phyloP scores from a whole-genome alignment of 2,888 invertebrate species.

The Amphipyra tragopoginis region DNA sequence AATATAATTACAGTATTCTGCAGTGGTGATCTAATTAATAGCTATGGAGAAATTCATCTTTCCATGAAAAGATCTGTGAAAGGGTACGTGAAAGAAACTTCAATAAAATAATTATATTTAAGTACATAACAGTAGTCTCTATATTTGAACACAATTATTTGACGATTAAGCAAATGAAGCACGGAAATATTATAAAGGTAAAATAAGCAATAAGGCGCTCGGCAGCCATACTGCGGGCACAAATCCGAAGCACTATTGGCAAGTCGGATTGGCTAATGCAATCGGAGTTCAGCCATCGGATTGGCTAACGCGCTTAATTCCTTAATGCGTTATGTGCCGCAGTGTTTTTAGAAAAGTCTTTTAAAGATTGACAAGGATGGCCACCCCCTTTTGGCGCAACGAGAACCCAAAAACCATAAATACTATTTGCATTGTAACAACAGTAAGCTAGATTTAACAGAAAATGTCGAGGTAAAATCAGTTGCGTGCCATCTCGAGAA shows the following conservation, averaged over 20 bases:
- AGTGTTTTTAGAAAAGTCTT: slow-evolving; percentile 14
- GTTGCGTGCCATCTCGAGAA: slow-evolving; percentile 22
- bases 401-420: neutral
- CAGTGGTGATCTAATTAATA: too few relatives aligned
- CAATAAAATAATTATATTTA: too few relatives aligned
- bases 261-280: slow-evolving; percentile 39
- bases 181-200: neutral
- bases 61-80: too few relatives aligned
- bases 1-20: too few relatives aligned
- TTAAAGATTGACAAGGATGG: slow-evolving; percentile 3
- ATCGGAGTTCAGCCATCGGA: slow-evolving; percentile 39
- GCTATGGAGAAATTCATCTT: too few relatives aligned
- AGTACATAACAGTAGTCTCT: too few relatives aligned
- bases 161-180: too few relatives aligned
- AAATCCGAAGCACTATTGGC: slow-evolving; percentile 38
- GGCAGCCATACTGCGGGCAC: slow-evolving; percentile 14
- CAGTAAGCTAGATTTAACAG: slow-evolving; percentile 14
- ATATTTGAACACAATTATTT: too few relatives aligned
- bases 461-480: slow-evolving; percentile 36
- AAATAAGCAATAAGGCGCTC: neutral
- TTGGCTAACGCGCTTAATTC: slow-evolving; percentile 38
- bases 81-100: too few relatives aligned
- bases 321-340: slow-evolving; percentile 23
- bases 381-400: neutral
- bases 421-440: slow-evolving; percentile 7